A percentile compares a stretch with the other conserved stretches of the same genome.
phyloP scores from a whole-genome alignment of 2,797 vertebrate species.

The Pelobates cultripes region DNA sequence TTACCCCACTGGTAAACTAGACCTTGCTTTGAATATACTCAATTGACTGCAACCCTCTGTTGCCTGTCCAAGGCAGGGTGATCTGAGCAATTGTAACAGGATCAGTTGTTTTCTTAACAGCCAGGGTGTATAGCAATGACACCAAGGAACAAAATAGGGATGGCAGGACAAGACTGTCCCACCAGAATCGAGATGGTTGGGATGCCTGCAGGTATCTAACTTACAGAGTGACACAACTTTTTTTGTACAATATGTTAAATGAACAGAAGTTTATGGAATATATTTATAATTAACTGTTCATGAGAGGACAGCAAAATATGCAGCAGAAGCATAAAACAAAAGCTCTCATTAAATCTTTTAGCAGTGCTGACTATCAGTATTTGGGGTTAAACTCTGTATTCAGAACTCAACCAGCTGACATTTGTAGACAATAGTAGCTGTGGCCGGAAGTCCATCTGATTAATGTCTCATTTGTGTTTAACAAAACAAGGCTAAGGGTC shows the following conservation, averaged over 20 bases:
- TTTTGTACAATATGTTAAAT: neutral
- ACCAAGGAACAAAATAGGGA: too few species aligned
- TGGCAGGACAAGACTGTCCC: too few species aligned
- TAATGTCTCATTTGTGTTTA: conserved; percentile 99
- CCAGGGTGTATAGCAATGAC: too few species aligned
- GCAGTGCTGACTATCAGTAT: neutral
- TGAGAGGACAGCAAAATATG: neutral
- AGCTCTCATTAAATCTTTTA: conserved; percentile 44
- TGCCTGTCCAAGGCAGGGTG: too few species aligned
- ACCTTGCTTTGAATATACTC: too few species aligned
- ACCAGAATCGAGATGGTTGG: too few species aligned
- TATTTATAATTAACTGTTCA: neutral
- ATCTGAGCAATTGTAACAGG: too few species aligned
- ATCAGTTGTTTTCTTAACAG: too few species aligned
- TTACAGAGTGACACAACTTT: too few species aligned
- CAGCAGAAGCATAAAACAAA: neutral
- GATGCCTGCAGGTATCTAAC: too few species aligned
- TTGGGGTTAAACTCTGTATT: conserved; percentile 16
- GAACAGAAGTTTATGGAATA: neutral
- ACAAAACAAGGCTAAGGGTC: conserved; percentile 99
- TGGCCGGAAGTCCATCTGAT: conserved; percentile 77
- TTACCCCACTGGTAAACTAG: too few species aligned
- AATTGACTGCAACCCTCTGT: too few species aligned
- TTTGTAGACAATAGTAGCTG: conserved; percentile 95
- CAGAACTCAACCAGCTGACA: conserved; percentile 94